These are phyloP conservation scores for Marmota flaviventris DNA, from an alignment of 2,113 vertebrate genomes.

Conservation along the genomic window DNA sequence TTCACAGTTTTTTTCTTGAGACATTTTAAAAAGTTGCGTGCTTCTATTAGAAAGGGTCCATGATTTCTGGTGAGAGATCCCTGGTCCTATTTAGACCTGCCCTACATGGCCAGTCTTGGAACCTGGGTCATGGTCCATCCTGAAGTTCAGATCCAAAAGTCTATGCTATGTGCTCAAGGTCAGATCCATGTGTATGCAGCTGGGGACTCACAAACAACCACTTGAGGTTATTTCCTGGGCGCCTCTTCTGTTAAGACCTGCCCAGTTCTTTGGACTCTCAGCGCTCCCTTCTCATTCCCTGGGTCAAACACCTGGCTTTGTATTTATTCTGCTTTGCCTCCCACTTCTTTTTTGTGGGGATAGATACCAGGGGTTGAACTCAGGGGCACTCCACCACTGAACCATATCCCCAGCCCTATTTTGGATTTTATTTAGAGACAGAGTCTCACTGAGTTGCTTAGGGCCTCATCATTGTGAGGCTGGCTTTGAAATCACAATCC, in stretches of 20 bases:
- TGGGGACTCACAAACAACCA: not conserved
- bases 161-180: not conserved
- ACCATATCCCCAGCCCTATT: too few species aligned
- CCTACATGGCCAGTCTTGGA: not conserved
- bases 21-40: not conserved
- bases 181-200: not conserved
- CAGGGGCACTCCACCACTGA: too few species aligned
- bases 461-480: too few species aligned
- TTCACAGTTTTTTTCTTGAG: not conserved
- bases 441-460: too few species aligned
- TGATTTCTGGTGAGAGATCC: not conserved
- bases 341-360: not conserved
- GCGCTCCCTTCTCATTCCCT: not conserved
- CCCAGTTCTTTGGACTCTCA: not conserved
- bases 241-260: not conserved
- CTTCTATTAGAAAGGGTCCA: not conserved
- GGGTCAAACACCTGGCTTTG: not conserved
- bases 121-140: not conserved
- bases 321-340: not conserved
- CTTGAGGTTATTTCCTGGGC: not conserved
- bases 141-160: not conserved
- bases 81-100: not conserved
- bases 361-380: too few species aligned
- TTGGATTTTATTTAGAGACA: too few species aligned
- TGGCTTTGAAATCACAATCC: too few species aligned